Evolutionary conservation across 2,797 vertebrate species (phyloP).

Genomic region (Lithobates sylvaticus): DNA sequence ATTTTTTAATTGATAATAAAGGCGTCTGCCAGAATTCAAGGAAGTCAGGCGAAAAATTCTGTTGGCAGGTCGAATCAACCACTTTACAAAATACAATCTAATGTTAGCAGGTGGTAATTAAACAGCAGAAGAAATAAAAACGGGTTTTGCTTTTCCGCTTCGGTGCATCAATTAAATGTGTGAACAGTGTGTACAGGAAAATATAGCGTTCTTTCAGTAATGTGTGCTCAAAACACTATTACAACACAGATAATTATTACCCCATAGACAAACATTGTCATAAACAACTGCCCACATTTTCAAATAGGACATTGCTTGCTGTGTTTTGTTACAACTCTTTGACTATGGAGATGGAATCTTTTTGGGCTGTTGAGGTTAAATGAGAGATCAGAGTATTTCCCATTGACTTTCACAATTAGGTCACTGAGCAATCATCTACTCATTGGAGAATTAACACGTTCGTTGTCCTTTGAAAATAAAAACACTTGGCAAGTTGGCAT

Average conservation of each 20-base stretch:
- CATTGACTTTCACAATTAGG: no score
- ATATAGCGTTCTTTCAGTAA: slow-evolving; percentile 15
- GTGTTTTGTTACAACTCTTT: slow-evolving; percentile 4
- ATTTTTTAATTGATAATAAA: slow-evolving; percentile 73
- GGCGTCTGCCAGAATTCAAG: slow-evolving; percentile 71
- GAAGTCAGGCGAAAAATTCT: slow-evolving; percentile 72
- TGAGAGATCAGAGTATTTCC: background rate
- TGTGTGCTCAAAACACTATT: slow-evolving; percentile 28
- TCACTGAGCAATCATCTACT: no score
- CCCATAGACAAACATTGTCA: slow-evolving; percentile 2
- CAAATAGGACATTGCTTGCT: background rate
- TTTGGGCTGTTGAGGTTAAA: background rate
- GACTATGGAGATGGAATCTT: no score
- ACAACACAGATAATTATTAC: slow-evolving; percentile 40
- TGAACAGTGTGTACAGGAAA: slow-evolving; percentile 64
- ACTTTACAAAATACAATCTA: slow-evolving; percentile 73
- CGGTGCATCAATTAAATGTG: slow-evolving; percentile 72
- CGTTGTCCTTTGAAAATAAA: background rate
- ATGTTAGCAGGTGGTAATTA: slow-evolving; percentile 76
- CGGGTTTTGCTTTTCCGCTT: slow-evolving; percentile 72
- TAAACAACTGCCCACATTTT: background rate
- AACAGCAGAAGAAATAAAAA: slow-evolving; percentile 74
- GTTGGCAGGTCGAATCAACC: slow-evolving; percentile 72
- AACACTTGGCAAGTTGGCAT: no score
- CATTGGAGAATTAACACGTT: no score